Evolutionary conservation across 2,113 vertebrate species (phyloP).

Genomic region (Gorilla gorilla): DNA sequence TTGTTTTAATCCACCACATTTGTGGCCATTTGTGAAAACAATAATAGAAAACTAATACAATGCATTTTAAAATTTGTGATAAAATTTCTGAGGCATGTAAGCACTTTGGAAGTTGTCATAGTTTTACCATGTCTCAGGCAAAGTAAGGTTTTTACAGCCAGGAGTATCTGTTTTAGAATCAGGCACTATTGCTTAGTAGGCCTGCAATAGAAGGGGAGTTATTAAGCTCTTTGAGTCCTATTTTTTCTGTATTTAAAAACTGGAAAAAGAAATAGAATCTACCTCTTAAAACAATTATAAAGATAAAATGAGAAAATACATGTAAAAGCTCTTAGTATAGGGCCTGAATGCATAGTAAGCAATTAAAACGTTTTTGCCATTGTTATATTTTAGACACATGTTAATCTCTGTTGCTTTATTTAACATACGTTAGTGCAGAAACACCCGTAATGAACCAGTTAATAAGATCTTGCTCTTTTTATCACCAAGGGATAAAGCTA

Average conservation of each 20-base stretch:
- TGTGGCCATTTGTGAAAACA: not conserved
- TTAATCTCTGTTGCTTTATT: not conserved
- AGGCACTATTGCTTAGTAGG: not conserved
- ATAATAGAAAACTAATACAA: not conserved
- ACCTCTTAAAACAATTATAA: not conserved
- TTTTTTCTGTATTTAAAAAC: not conserved
- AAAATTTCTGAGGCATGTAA: not conserved
- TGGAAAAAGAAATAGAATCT: not conserved
- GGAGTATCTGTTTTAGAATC: not conserved
- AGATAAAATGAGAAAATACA: not conserved
- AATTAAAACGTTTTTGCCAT: not conserved
- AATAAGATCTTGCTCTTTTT: not conserved
- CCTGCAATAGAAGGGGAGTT: not conserved
- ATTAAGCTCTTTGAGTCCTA: not conserved
- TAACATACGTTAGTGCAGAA: not conserved
- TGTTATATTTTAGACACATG: not conserved
- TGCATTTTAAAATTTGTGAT: not conserved
- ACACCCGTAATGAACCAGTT: not conserved
- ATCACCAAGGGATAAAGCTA: not conserved
- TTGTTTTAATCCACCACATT: not conserved
- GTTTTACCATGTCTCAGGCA: not conserved
- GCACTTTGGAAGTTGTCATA: not conserved
- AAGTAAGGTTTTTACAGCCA: not conserved
- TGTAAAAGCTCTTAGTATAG: not conserved
- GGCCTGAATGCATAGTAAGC: not conserved